Percentiles rank a stretch among this genome's conserved stretches.
Evolutionary conservation across 2,888 invertebrate species (phyloP).

Genomic region (Drosophila subquinaria): DNA sequence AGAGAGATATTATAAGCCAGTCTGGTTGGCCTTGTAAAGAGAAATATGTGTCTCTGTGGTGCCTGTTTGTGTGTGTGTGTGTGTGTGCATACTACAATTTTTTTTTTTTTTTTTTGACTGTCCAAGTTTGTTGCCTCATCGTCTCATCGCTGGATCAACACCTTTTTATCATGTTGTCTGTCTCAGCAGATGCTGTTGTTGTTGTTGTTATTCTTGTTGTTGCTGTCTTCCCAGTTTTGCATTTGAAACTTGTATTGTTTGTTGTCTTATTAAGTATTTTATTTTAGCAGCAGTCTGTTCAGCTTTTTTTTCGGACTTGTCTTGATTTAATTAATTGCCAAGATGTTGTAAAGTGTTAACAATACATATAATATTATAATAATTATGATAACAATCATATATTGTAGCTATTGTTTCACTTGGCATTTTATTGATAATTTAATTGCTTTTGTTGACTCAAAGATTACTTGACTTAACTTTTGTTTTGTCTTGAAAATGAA

Average conservation of each 20-base stretch:
- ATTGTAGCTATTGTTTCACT: conserved; percentile 35
- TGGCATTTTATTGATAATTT: conserved; percentile 51
- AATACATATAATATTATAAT: conserved; percentile 7
- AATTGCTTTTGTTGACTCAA: conserved; percentile 45
- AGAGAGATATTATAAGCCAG: conserved; percentile 26
- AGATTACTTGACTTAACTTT: conserved; percentile 12
- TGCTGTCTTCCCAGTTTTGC: conserved; percentile 60
- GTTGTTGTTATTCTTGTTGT: conserved; percentile 4
- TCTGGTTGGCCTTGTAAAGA: conserved; percentile 71
- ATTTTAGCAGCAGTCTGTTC: conserved; percentile 12
- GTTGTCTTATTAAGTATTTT: conserved; percentile 3
- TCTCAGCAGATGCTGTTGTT: conserved; percentile 11
- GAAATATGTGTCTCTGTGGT: conserved; percentile 16
- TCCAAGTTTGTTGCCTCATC: conserved; percentile 66
- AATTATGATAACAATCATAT: conserved; percentile 8
- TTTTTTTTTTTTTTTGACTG: conserved; percentile 42
- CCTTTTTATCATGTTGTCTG: conserved; percentile 56
- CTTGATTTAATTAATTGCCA: conserved; percentile 73
- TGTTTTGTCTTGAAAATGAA: not conserved
- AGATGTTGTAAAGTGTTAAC: conserved; percentile 65
- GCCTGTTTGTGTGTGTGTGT: conserved; percentile 14
- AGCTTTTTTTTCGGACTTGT: conserved; percentile 15
- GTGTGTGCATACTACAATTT: conserved; percentile 25
- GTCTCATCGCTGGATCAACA: conserved; percentile 53
- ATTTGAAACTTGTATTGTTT: conserved; percentile 56